Evolutionary conservation across 1,140 invertebrate species (phyloP).

Genomic region (Aphelinus certus): DNA sequence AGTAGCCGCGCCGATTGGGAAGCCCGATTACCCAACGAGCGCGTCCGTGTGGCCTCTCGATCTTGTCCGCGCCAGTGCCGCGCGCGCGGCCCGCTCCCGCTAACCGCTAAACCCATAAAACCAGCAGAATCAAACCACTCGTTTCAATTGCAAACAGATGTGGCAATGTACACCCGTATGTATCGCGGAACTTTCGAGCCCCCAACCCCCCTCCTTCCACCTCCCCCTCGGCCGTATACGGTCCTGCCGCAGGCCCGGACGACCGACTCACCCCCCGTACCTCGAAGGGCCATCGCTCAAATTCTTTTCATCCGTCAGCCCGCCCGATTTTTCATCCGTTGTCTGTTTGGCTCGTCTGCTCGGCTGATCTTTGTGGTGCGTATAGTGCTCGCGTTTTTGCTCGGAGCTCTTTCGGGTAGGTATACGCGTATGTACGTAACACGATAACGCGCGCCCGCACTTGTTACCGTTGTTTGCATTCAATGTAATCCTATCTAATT

Average conservation of each 20-base stretch:
- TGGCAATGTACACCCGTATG: slow-evolving; percentile 46
- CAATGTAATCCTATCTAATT: no score
- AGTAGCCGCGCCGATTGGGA: no score
- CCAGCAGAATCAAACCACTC: slow-evolving; percentile 51
- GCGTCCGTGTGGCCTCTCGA: no score
- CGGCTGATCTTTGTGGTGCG: neutral
- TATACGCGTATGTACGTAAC: no score
- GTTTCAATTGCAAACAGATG: slow-evolving; percentile 62
- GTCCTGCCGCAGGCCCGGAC: neutral
- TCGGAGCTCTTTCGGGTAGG: neutral
- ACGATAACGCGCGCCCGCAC: no score
- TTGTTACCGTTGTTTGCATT: no score
- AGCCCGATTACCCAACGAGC: no score
- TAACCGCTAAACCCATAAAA: slow-evolving; percentile 49
- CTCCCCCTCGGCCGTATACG: neutral
- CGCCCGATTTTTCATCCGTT: slow-evolving; percentile 37
- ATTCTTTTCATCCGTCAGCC: slow-evolving; percentile 47
- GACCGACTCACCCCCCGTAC: slow-evolving; percentile 39
- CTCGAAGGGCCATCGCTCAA: slow-evolving; percentile 52
- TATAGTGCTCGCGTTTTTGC: neutral
- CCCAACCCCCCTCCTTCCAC: slow-evolving; percentile 27
- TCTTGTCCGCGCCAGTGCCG: no score
- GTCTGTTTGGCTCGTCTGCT: neutral
- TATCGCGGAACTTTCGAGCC: slow-evolving; percentile 39
- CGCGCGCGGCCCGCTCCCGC: neutral